Evolutionary conservation across 2,113 vertebrate species (phyloP), one percentile per base, ranked within the genome.

Genomic region (Coryphaenoides rupestris): DNA sequence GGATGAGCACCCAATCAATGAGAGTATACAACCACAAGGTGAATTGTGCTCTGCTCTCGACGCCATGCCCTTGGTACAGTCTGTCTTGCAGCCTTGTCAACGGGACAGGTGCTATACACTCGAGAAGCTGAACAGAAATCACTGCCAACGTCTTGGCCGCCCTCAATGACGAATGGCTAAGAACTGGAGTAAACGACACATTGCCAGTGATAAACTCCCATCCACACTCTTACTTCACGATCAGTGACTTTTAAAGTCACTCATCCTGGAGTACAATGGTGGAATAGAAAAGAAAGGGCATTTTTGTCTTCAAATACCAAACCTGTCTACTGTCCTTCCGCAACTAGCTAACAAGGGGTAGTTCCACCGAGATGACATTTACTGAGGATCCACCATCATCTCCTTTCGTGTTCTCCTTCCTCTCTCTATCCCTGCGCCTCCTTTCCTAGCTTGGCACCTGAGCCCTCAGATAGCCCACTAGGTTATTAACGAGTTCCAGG

Each of bases 401-500:
- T 60, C 63, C 62, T 53, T 58, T 21, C 49, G 7, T 15, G 22
- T 56, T 49, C n/a, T 62, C 57, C 60, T 47, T 2, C 15, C 33
- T 47, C 33, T 47, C 58, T 46, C 58, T 47, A 21, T 15, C 15
- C 54, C 21, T 22, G 12, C 10, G 21, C 54, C 21, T 26, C 16
- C 24, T 17, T 28, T 19, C 15, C 28, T 28, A 65, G 19, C 69
- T 74, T 59, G 62, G 60, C 72, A 83, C 84, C 84, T 88, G 85
- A 79, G 79, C 68, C 64, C 63, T 54, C 55, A 76, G 68, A 80
- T 65, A 80, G 66, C 68, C 74, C 56, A 76, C 78, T 72, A 73
- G 74, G 74, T 89, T 81, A 83, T 86, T 84, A 85, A 82, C 68
- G 56, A 78, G 79, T 78, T 86, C 80, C 60, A 64, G 72, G 68